Evolutionary conservation across 2,113 vertebrate genomes (phyloP), one percentile per base, ranked within the genome.

Genomic region (Pteropus alecto): DNA sequence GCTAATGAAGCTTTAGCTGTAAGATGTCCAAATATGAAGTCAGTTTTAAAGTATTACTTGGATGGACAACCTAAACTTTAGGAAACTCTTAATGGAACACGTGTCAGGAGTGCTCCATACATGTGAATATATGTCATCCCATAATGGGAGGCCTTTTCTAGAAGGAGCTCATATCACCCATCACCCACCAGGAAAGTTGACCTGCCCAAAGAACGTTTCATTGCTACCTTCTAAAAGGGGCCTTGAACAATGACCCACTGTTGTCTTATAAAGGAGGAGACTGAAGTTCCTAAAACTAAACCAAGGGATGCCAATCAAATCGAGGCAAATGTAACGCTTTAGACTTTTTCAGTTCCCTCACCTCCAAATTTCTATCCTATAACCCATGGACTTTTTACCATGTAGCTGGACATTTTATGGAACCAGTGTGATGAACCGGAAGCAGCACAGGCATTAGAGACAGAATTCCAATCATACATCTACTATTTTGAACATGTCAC

Each of bases 61-160:
- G 21, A 46, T 12, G 46, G 51, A 41, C 16, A 77, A 54, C 22
- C 58, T 10, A 56, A 58, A 71, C 18, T 35, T 85, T 15, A 87
- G 18, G 22, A 30, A 18, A 21, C 10, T 65, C 58, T 30, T 48
- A n/a, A n/a, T 21, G 14, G 61, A 15, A 38, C 22, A 19, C 0
- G 2, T 18, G 30, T 46, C 10, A 11, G 79, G 18, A 71, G 19
- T 70, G 35, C 38, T 16, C 33, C 30, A 43, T 63, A 60, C 28
- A 16, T 2, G 6, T 30, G 14, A n/a, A 21, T n/a, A 16, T 35
- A 6, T 33, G 28, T 7, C 0, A 0, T 21, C 19, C 13, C 35
- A 22, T 8, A 15, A 21, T 43, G 18, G 6, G 14, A 60, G 58
- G n/a, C 3, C 24, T 81, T 79, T 74, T 70, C 60, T 48, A 38